These are phyloP conservation scores for Limnodromus scolopaceus DNA, from an alignment of 2,797 vertebrate species.

Conservation along the genomic window DNA sequence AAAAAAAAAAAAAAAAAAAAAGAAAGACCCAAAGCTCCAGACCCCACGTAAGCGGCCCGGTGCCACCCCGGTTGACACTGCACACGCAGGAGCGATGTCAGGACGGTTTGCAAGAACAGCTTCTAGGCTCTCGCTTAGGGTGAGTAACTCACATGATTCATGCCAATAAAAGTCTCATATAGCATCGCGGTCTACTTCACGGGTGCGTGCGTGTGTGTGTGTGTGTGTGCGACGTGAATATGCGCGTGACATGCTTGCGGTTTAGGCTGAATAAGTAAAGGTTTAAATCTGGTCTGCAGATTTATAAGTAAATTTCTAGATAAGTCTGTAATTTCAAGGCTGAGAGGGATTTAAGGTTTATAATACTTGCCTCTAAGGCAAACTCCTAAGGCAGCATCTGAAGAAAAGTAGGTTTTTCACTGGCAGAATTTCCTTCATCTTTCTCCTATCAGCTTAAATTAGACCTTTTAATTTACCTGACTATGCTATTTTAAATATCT, in stretches of 20 bases:
- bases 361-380: neutral
- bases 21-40: neutral
- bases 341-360: neutral
- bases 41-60: accelerated
- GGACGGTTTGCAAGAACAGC: neutral
- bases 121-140: neutral
- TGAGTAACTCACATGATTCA: neutral
- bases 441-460: neutral
- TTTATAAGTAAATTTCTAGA: neutral
- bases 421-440: conserved; percentile 1
- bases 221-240: neutral
- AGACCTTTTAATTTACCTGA: conserved; percentile 6
- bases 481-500: conserved; percentile 5
- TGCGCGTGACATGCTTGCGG: neutral
- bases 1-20: neutral
- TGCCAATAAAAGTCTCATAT: neutral
- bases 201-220: too few species aligned
- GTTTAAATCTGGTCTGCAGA: neutral
- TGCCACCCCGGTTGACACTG: neutral
- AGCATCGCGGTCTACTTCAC: neutral
- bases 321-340: neutral
- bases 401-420: neutral
- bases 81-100: neutral
- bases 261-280: neutral
- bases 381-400: neutral